These are phyloP conservation scores for Taurulus bubalis DNA, from an alignment of 2,113 vertebrate species.

Conservation along the genomic window DNA sequence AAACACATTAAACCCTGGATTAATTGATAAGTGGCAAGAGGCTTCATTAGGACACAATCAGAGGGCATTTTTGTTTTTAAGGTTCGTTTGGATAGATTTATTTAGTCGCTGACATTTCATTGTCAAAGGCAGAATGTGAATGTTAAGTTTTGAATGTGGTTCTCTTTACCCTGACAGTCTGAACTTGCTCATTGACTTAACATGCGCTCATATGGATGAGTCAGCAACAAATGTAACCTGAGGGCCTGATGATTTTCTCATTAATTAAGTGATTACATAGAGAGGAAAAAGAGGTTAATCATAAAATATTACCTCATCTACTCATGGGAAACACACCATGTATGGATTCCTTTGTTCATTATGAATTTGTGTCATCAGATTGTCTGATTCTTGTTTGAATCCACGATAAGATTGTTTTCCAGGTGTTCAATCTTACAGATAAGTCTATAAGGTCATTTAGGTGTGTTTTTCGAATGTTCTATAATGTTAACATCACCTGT, in stretches of 20 bases:
- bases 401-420: not conserved
- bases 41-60: constrained; percentile 53
- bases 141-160: constrained; percentile 33
- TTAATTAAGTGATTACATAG: constrained; percentile 70
- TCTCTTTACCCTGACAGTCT: constrained; percentile 33
- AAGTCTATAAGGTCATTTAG: not conserved
- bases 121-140: constrained; percentile 39
- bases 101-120: constrained; percentile 49
- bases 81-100: constrained; percentile 54
- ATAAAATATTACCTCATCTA: constrained; percentile 54
- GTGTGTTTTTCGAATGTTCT: not conserved
- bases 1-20: constrained; percentile 22
- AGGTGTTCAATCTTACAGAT: not conserved
- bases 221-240: constrained; percentile 54
- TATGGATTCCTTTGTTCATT: constrained; percentile 41
- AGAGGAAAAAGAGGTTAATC: constrained; percentile 56
- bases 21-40: constrained; percentile 53
- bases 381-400: constrained; percentile 18
- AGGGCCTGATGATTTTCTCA: constrained; percentile 57
- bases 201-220: constrained; percentile 40
- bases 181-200: constrained; percentile 36
- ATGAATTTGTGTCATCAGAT: constrained; percentile 9
- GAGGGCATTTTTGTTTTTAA: constrained; percentile 52
- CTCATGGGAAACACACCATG: constrained; percentile 33
- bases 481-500: not conserved